Evolutionary conservation across 1,140 invertebrate genomes (phyloP), one percentile per base, ranked within the genome.

Genomic region (Diprion similis): DNA sequence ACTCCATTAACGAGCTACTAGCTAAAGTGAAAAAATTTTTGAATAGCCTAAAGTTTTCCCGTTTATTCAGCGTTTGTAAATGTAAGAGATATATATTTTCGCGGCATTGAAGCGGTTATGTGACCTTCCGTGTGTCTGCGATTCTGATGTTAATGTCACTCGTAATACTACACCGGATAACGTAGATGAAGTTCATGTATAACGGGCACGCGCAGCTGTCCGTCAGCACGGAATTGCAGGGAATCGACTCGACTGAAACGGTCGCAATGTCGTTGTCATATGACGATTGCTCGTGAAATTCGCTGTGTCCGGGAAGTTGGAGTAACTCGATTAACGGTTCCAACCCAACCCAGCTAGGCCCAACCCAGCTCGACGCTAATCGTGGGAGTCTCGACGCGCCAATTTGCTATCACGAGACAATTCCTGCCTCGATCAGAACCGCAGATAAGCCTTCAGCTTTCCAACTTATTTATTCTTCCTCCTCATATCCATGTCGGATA

Each of bases 221-320:
- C 24, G 6, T 37, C 24, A 37, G 24, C 24, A 15, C n/a, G n/a
- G n/a, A 59, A 59, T 59, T 59, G n/a, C 51, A 59, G 51, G n/a
- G 51, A 59, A 59, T 59, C 51, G 24, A 37, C 24, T 37, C 24
- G 24, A 37, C 51, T 59, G 51, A 59, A 59, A 68, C 66, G 6
- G 15, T 45, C 17, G 79, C 83, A 86, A 86, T 86, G 84, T 86
- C 85, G 85, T 85, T 86, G 85, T 83, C 85, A 84, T 81, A 18
- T 65, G 79, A 83, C 79, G 81, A 85, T 84, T 84, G 79, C 75
- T 72, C 79, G 78, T 81, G 84, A 86, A 86, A 86, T 82, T 86
- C 84, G 82, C 77, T 79, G 81, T 86, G 83, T 86, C 85, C 85
- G 85, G 85, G 85, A 85, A 86, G 85, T 85, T 80, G 81, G 77